Evolutionary conservation across 2,888 invertebrate genomes (phyloP).

Genomic region (Venustoraphidia nigricollis): DNA sequence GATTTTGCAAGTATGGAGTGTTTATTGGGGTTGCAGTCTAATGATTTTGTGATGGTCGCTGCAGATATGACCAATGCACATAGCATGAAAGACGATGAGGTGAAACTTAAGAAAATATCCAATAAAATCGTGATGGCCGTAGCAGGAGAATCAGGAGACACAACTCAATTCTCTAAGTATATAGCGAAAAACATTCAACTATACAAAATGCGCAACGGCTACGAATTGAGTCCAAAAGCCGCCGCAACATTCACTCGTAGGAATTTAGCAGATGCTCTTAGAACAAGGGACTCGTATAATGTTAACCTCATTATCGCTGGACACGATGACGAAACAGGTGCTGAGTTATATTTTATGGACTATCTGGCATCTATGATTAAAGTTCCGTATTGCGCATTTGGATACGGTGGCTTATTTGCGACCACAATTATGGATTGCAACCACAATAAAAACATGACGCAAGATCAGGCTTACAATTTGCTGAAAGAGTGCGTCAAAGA

Average conservation of each 20-base stretch:
- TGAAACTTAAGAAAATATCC: conserved; percentile 84
- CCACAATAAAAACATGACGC: conserved; percentile 64
- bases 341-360: conserved; percentile 87
- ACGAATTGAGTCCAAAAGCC: conserved; percentile 83
- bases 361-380: conserved; percentile 84
- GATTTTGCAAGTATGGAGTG: conserved; percentile 59
- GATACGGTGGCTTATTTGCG: conserved; percentile 89
- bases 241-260: conserved; percentile 88
- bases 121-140: conserved; percentile 83
- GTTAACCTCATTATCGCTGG: conserved; percentile 82
- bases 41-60: conserved; percentile 83
- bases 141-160: conserved; percentile 92
- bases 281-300: conserved; percentile 64
- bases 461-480: conserved; percentile 70
- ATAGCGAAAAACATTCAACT: conserved; percentile 95
- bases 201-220: conserved; percentile 97
- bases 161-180: conserved; percentile 94
- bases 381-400: conserved; percentile 84
- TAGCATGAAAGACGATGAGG: conserved; percentile 89
- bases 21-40: conserved; percentile 78
- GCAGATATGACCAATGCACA: conserved; percentile 80
- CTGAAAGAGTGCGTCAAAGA: conserved; percentile 81
- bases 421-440: conserved; percentile 88
- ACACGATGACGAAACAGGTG: conserved; percentile 70
- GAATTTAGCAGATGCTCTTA: conserved; percentile 82